Evolutionary conservation across 1,140 invertebrate genomes (phyloP), one percentile per base, ranked within the genome.

Genomic region (Zophobas atratus): DNA sequence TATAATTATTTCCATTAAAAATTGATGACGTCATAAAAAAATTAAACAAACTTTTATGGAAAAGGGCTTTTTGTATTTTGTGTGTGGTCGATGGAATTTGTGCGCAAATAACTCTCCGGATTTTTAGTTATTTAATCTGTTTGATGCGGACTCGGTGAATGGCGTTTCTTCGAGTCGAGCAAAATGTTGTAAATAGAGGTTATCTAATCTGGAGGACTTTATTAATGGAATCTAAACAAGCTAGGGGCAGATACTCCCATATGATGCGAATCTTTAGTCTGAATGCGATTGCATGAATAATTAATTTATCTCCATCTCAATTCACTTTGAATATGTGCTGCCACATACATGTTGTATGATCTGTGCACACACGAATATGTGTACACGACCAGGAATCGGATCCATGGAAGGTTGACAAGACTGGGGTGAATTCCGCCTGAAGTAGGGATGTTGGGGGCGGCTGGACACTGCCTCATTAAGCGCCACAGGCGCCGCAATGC

Each of bases 201-300:
- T 81, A 82, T 82, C 80, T 82, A 81, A 82, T 82, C 81, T 81
- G 77, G 77, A 79, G 80, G 67, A 72, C 77, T 80, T 82, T 82
- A 83, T 82, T 83, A 82, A 82, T 81, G 78, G 78, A 82, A 80
- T 70, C 67, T 76, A 82, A 82, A 82, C 81, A 80, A 77, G 78
- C 78, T 74, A 41, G 46, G 70, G 81, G 81, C 77, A 43, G 79
- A 79, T 74, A 76, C 41, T 79, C 76, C 75, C 79, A 79, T 76
- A 77, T 78, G 75, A 79, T 80, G 77, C 53, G 46, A 63, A 70
- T 78, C 79, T 77, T 80, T 82, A 80, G 72, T 80, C 79, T 79
- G 75, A 79, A 82, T 82, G 74, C 77, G 39, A 79, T 75, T 78
- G n/a, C 74, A 82, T 82, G 81, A 82, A 82, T 82, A 78, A 82